These are phyloP conservation scores for Aproaerema taeniolella DNA, from an alignment of 2,888 invertebrate species.

Conservation along the genomic window DNA sequence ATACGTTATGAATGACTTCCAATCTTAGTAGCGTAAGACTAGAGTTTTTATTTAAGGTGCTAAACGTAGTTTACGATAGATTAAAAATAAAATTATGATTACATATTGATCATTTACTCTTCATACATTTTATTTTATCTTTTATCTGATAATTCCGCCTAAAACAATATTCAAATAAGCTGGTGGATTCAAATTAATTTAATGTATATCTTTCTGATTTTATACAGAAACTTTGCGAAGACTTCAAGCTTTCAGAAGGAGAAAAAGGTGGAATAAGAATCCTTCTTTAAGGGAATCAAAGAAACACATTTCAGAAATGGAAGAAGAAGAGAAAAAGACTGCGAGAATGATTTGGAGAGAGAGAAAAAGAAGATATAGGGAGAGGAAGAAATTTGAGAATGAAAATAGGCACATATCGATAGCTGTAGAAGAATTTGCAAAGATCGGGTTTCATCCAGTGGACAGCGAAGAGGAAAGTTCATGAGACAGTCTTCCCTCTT, in stretches of 20 bases:
- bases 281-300: conserved; percentile 7
- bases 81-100: too few species aligned
- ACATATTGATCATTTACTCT: too few species aligned
- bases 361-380: conserved; percentile 13
- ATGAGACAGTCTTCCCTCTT: conserved; percentile 1
- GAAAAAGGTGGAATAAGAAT: conserved; percentile 9
- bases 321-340: conserved; percentile 3
- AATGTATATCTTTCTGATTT: not conserved
- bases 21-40: too few species aligned
- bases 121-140: too few species aligned
- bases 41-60: too few species aligned
- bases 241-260: conserved; percentile 12
- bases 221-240: conserved; percentile 12
- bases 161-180: too few species aligned
- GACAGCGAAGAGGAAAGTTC: conserved; percentile 7
- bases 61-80: too few species aligned
- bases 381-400: conserved; percentile 11
- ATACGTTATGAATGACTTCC: too few species aligned
- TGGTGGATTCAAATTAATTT: too few species aligned
- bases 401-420: conserved; percentile 10
- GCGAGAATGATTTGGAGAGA: conserved; percentile 13
- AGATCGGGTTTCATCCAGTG: conserved; percentile 10
- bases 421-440: conserved; percentile 13
- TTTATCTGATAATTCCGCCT: too few species aligned
- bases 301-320: conserved; percentile 12